Evolutionary conservation across 1,140 invertebrate genomes (phyloP), one percentile per base, ranked within the genome.

Genomic region (Zaprionus inermis): DNA sequence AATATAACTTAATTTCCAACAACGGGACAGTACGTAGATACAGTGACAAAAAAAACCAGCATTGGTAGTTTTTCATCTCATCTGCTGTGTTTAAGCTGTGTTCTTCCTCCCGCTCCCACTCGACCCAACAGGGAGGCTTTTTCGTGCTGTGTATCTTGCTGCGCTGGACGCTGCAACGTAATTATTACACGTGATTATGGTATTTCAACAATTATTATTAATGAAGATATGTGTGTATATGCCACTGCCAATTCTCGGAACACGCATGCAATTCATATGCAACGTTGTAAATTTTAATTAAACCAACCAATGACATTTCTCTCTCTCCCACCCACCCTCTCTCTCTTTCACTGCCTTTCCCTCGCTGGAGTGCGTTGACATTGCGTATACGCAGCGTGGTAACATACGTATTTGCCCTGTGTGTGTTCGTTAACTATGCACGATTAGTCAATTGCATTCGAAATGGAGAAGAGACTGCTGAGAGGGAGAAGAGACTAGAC

Each of bases 1-100:
- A 76, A 76, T 65, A 71, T 68, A 76, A 76, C 72, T 76, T 71
- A 71, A 72, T 76, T 76, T 76, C 60, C 72, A 44, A 24, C 49
- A 54, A 14, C 22, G 49, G n/a, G 28, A 46, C 70, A 68, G 55
- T 61, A 73, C 49, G 56, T 22, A 55, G 34, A 69, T 38, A 44
- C 57, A 56, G 41, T 36, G 54, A 69, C 57, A 69, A 12, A 36
- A 38, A 10, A 20, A 36, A 38, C 10, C 10, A 59, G 4, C 49
- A 14, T 28, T 55, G 51, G 28, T 28, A 63, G 18, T n/a, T 71
- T 64, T 64, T 44, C n/a, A n/a, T n/a, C n/a, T n/a, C n/a, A n/a
- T n/a, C 11, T 38, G 12, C 38, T 16, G 6, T 32, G 32, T 11
- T 32, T 11, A 11, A 16, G 22, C 34, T 16, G 7, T 20, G 41